Base-by-base conservation (phyloP, 2,888 invertebrate genomes). In the Rhorus exstirpatorius region DNA sequence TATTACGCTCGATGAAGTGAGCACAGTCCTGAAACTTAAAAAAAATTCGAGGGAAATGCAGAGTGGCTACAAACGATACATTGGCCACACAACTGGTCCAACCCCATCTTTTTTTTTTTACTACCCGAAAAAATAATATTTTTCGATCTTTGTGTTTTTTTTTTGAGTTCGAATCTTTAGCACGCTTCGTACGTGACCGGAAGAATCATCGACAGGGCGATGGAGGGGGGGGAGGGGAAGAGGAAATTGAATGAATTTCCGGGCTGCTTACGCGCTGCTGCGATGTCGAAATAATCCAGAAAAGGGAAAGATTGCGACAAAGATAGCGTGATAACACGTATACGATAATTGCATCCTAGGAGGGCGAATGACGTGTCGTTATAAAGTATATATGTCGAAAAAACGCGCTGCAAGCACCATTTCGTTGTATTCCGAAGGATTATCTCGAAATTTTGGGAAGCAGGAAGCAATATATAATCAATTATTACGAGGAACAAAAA, bases 401-500 rank as follows among this genome's bases (percentile, higher is more conserved):
- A 51, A 83, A 74, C 77, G 74, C 70, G 81, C 78, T 61, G 80
- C 84, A 85, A 85, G 85, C 85, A 84, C 76, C 83, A 85, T 82
- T 75, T 83, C 79, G 76, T 74, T 60, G 24, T 55, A 75, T 55
- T 46, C 58, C 46, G 53, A 51, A 75, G 85, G 71, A 82, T 67
- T 71, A 75, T 82, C 55, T 82, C 63, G 71, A 77, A 78, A 60
- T 81, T 65, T 67, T 70, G 83, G 88, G 86, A 87, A 87, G 88
- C 88, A 86, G 87, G 87, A 87, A 88, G 87, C 87, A 70, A 84
- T 84, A 71, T 71, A 84, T 83, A 3, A 49, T 74, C 46, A 86
- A 86, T 86, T 83, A 89, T 88, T 88, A 89, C 89, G 84, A 84
- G 86, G 88, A 87, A 84, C 79, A 75, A n/a, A n/a, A n/a, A n/a